Evolutionary conservation across 1,140 invertebrate species (phyloP).

Genomic region (Drosophila sp.): DNA sequence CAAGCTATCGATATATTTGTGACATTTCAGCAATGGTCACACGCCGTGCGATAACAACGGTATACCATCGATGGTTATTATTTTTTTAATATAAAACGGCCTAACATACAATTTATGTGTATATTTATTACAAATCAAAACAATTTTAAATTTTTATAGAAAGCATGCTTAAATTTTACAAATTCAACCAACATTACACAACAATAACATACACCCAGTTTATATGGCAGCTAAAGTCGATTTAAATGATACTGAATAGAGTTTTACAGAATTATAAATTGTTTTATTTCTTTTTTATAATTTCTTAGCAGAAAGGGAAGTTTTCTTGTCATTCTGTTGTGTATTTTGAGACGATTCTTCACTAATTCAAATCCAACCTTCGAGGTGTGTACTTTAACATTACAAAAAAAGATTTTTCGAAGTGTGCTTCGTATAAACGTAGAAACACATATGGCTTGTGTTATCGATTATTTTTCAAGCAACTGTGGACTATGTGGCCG

Average conservation of each 20-base stretch:
- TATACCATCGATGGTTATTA: not conserved
- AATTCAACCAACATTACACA: not conserved
- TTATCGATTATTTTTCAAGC: not conserved
- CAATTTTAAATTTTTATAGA: not conserved
- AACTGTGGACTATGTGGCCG: not conserved
- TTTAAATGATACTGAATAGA: too few relatives aligned
- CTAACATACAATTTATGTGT: not conserved
- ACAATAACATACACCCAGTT: not conserved
- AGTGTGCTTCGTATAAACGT: too few relatives aligned
- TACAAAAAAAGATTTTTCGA: too few relatives aligned
- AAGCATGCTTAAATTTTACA: not conserved
- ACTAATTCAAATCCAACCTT: too few relatives aligned
- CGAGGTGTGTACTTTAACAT: too few relatives aligned
- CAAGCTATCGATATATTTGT: conserved; percentile 21
- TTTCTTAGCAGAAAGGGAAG: too few relatives aligned
- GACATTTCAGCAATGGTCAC: not conserved
- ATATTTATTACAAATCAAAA: not conserved
- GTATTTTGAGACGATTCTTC: too few relatives aligned
- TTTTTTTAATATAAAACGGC: not conserved
- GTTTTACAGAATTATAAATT: too few relatives aligned
- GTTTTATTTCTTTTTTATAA: too few relatives aligned
- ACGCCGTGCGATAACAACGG: not conserved
- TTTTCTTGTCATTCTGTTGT: too few relatives aligned
- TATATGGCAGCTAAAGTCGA: too few relatives aligned
- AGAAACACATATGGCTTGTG: too few relatives aligned